A percentile compares a stretch with the other conserved stretches of the same genome.
phyloP scores from a whole-genome alignment of 2,113 vertebrate species.

The Etheostoma spectabile region DNA sequence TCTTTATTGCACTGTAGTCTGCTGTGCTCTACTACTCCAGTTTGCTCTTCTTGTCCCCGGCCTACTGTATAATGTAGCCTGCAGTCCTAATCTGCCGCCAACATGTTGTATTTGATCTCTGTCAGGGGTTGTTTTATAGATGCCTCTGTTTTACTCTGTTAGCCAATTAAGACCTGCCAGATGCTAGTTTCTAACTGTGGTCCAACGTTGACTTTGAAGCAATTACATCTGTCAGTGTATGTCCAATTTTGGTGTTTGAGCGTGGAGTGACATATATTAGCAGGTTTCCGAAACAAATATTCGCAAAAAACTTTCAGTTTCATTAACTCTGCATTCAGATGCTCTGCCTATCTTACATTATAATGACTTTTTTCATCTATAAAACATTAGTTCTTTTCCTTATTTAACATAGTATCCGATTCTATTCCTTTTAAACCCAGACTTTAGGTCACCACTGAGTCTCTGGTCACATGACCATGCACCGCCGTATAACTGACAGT shows the following conservation, averaged over 20 bases:
- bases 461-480: slow-evolving; percentile 8
- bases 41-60: slow-evolving; percentile 2
- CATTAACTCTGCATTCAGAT: not conserved
- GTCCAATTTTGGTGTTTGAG: not conserved
- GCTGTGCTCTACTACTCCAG: slow-evolving; percentile 12
- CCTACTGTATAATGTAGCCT: slow-evolving; percentile 66
- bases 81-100: slow-evolving; percentile 81
- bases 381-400: not conserved
- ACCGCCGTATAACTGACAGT: not conserved
- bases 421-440: slow-evolving; percentile 4
- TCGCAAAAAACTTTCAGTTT: not conserved
- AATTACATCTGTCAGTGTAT: slow-evolving; percentile 49
- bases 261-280: not conserved
- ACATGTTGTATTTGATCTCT: slow-evolving; percentile 84
- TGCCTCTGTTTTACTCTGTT: slow-evolving; percentile 77
- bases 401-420: slow-evolving; percentile 11
- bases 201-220: slow-evolving; percentile 64
- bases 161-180: slow-evolving; percentile 82
- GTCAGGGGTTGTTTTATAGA: slow-evolving; percentile 83
- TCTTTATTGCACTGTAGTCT: slow-evolving; percentile 32
- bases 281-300: not conserved
- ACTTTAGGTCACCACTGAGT: not conserved
- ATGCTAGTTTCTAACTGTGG: slow-evolving; percentile 80
- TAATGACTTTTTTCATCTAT: slow-evolving; percentile 9
- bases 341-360: not conserved